Percentiles rank a stretch among this genome's conserved stretches.
phyloP scores from a whole-genome alignment of 2,888 invertebrate genomes.

The Gasteruption jaculator region DNA sequence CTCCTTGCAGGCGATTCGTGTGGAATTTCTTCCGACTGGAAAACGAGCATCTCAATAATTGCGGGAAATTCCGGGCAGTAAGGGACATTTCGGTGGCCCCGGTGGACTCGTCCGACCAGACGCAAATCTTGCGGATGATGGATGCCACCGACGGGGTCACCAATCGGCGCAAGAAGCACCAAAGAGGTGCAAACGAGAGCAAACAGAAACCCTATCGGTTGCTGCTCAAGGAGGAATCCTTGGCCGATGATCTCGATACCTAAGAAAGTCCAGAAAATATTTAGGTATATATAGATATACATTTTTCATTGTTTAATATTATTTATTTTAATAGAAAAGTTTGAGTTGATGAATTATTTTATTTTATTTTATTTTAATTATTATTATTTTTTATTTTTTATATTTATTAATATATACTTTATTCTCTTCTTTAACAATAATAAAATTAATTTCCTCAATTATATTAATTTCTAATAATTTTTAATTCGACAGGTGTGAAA shows the following conservation, averaged over 20 bases:
- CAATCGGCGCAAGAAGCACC: constrained; percentile 43
- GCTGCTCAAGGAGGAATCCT: constrained; percentile 48
- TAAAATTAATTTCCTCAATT: too few relatives aligned
- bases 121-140: constrained; percentile 89
- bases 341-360: too few relatives aligned
- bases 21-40: constrained; percentile 99
- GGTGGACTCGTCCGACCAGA: constrained; percentile 88
- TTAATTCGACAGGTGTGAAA: too few relatives aligned
- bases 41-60: constrained; percentile 99
- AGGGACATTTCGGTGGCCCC: constrained; percentile 96
- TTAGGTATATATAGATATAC: not conserved
- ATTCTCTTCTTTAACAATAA: too few relatives aligned
- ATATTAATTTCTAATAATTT: too few relatives aligned
- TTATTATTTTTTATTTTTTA: too few relatives aligned
- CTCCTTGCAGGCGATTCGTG: constrained; percentile 74
- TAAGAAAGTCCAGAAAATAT: too few relatives aligned
- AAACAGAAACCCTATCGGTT: constrained; percentile 28
- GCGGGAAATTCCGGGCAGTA: constrained; percentile 97
- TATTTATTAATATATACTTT: too few relatives aligned
- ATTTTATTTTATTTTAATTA: too few relatives aligned
- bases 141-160: constrained; percentile 83
- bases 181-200: constrained; percentile 12
- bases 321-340: too few relatives aligned
- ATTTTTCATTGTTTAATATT: too few relatives aligned
- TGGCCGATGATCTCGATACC: constrained; percentile 46